Conservation (phyloP, 2,797 vertebrate genomes). For the Eutrigla gurnardus region DNA sequence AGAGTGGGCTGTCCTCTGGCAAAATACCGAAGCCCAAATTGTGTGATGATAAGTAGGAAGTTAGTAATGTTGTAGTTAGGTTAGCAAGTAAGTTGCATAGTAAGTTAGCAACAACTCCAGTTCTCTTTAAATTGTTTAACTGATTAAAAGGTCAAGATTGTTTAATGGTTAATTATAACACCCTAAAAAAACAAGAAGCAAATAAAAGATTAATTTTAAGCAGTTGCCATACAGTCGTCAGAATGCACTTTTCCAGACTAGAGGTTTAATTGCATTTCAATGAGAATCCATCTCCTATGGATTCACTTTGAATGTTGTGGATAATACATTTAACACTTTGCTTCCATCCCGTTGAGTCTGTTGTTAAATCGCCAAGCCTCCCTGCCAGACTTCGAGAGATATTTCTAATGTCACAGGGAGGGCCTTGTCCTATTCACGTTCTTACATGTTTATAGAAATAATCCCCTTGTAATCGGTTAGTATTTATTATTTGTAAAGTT, state of each 20-base stretch:
- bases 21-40: no score
- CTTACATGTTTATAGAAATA: constrained; percentile 66
- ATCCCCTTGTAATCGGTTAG: constrained; percentile 74
- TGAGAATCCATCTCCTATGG: background rate
- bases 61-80: no score
- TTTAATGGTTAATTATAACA: no score
- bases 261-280: background rate
- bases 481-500: constrained; percentile 68
- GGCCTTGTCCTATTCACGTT: constrained; percentile 28
- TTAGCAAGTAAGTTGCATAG: no score
- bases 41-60: no score
- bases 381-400: constrained; percentile 31
- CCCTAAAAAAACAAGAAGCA: no score
- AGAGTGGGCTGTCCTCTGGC: no score
- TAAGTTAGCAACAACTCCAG: no score
- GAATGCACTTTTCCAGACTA: background rate
- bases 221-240: background rate
- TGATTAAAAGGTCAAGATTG: no score
- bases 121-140: no score
- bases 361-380: background rate
- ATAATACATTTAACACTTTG: constrained; percentile 23
- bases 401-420: constrained; percentile 25
- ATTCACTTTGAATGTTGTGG: background rate
- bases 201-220: no score
- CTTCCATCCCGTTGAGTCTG: constrained; percentile 24